A percentile compares a stretch with the other conserved stretches of the same genome.
Evolutionary conservation across 2,113 vertebrate genomes (phyloP).

Genomic region (Dunckerocampus dactyliophorus): DNA sequence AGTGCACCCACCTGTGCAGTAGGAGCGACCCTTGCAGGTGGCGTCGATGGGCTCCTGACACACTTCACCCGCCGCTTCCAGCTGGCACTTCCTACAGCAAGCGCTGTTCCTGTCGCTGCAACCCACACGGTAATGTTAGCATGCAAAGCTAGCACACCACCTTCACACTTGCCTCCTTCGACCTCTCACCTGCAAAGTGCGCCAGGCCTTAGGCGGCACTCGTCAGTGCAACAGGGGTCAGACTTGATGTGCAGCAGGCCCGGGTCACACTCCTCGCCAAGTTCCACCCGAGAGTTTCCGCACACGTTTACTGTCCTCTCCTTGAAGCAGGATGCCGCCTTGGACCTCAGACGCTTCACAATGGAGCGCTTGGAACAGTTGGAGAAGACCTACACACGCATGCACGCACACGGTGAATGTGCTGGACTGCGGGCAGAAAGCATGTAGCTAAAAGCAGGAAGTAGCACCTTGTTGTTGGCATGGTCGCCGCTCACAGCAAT

Average conservation of each 20-base stretch:
- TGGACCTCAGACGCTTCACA: conserved; percentile 81
- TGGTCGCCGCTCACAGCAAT: conserved; percentile 97
- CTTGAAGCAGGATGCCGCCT: conserved; percentile 86
- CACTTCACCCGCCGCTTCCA: conserved; percentile 80
- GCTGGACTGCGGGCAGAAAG: background rate
- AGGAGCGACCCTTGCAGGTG: conserved; percentile 90
- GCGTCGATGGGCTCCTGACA: conserved; percentile 95
- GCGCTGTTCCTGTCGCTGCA: conserved; percentile 70
- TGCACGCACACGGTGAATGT: background rate
- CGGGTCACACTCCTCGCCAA: conserved; percentile 89
- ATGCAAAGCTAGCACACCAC: background rate
- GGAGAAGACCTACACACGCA: conserved; percentile 83
- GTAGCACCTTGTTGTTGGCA: conserved; percentile 88
- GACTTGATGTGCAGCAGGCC: conserved; percentile 82
- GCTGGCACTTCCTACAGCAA: conserved; percentile 77
- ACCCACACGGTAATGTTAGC: conserved; percentile 6
- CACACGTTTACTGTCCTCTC: conserved; percentile 90
- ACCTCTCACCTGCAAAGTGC: conserved; percentile 83
- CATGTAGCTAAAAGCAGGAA: too few species aligned
- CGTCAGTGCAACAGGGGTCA: conserved; percentile 82
- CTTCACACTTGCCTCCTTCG: too few species aligned
- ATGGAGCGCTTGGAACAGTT: conserved; percentile 92
- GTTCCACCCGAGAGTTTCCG: conserved; percentile 93
- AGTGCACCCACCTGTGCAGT: conserved; percentile 83
- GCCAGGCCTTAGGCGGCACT: conserved; percentile 74